Evolutionary conservation across 2,888 invertebrate genomes (phyloP), one percentile per base, ranked within the genome.

Genomic region (Acleris literana): DNA sequence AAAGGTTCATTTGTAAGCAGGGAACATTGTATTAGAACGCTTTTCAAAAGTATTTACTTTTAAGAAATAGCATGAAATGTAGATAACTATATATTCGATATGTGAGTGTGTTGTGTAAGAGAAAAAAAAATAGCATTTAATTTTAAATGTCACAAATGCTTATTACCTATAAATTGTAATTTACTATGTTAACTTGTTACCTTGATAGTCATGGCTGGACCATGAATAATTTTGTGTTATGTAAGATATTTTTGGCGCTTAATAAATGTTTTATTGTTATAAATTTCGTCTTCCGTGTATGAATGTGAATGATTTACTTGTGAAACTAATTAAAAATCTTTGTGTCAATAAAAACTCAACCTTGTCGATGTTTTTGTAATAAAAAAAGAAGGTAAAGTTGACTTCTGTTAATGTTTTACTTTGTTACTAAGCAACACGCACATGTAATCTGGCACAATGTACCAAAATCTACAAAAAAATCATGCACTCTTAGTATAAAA

Each of bases 151-250:
- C 71, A 72, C 74, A 73, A 72, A 76, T 69, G 75, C 75, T 79
- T 76, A 72, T 69, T 72, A 71, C 63, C 64, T 70, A 71, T 71
- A 67, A 70, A 68, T 69, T 71, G 58, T 71, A 68, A 68, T 66
- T 70, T 33, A 61, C 43, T 59, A 66, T 52, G 57, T 63, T 73
- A 59, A 63, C 70, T n/a, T 71, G 67, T 71, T 77, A 74, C 72
- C 74, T 69, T 74, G 71, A 69, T 64, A 69, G 60, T 69, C 74
- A 77, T 82, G 85, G 83, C 85, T 85, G 84, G 85, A 74, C 84
- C 85, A 70, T 77, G 72, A 69, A 62, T 71, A 13, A 1, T 39
- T 72, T 70, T 72, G 67, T 64, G 33, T 69, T 61, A 69, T 51
- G 43, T 64, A 70, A 67, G 69, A 70, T 63, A 51, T 48, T 57